These are phyloP conservation scores for Malacoraja senta DNA, from an alignment of 2,797 vertebrate species.

Conservation along the genomic window DNA sequence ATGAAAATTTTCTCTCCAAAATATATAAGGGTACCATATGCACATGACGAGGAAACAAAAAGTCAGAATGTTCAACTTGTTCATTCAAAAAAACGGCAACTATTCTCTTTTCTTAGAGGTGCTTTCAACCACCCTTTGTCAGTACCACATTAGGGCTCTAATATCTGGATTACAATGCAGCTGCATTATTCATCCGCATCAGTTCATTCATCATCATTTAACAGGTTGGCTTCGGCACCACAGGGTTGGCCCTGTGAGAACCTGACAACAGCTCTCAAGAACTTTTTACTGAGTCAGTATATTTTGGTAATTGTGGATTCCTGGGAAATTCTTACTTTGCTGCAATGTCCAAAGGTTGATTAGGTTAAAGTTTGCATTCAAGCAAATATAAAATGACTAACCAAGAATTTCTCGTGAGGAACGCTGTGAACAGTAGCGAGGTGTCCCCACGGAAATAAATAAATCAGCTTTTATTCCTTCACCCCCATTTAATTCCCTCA, in stretches of 20 bases:
- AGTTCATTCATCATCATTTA: conserved; percentile 18
- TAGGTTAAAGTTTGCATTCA: not conserved
- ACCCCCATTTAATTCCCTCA: not conserved
- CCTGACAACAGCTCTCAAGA: not conserved
- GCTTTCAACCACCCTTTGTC: not conserved
- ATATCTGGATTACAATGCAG: not conserved
- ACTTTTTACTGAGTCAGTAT: not conserved
- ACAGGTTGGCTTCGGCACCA: not conserved
- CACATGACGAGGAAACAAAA: not conserved
- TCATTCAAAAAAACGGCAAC: not conserved
- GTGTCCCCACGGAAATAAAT: not conserved
- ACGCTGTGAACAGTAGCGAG: not conserved
- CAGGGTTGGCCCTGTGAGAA: not conserved
- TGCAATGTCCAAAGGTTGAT: not conserved
- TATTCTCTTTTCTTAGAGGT: not conserved
- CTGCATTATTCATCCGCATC: not conserved
- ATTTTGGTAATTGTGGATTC: not conserved
- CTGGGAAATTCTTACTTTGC: not conserved
- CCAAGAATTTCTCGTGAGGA: not conserved
- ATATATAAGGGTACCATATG: not conserved
- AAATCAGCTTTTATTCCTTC: not conserved
- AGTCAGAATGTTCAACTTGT: not conserved
- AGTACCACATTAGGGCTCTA: not conserved
- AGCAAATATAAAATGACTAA: not conserved
- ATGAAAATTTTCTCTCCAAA: not conserved